Evolutionary conservation across 92 coral and sea anemone genomes (phyloP).

Genomic region (Blastomussa wellsi): DNA sequence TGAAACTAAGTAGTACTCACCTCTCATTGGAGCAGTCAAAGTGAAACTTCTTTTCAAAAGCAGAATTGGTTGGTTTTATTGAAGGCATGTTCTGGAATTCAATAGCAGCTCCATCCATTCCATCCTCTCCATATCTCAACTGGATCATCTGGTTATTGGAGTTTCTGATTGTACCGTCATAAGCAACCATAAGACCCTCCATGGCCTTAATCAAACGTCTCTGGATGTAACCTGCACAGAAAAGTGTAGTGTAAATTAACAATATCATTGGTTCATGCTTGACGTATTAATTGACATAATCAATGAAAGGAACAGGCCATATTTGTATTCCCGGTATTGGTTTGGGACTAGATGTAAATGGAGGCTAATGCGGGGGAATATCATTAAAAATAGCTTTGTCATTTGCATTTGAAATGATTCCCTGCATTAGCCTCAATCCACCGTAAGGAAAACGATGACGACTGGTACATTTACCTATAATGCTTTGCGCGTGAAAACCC

Average conservation of each 20-base stretch:
- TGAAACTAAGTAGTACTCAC: constrained; percentile 25
- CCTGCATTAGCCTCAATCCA: too few relatives aligned
- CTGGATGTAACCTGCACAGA: constrained; percentile 88
- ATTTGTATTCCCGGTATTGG: too few relatives aligned
- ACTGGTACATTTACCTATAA: too few relatives aligned
- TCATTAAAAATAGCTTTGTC: too few relatives aligned
- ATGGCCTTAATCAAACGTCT: constrained; percentile 99
- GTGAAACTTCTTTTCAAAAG: constrained; percentile 93
- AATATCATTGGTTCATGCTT: too few relatives aligned
- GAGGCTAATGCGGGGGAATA: too few relatives aligned
- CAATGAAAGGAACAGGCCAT: neutral
- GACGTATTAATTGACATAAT: neutral
- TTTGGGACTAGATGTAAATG: too few relatives aligned
- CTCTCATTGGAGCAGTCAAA: constrained; percentile 90
- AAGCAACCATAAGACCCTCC: constrained; percentile 97
- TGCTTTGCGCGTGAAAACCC: too few relatives aligned
- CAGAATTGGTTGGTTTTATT: constrained; percentile 81
- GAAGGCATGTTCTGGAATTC: constrained; percentile 99
- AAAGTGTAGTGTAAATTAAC: neutral
- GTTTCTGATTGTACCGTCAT: constrained; percentile 96
- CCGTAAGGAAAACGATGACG: too few relatives aligned
- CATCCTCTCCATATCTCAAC: constrained; percentile 97
- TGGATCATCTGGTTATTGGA: constrained; percentile 97
- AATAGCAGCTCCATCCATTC: constrained; percentile 94
- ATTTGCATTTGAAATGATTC: too few relatives aligned